A percentile compares a stretch with the other conserved stretches of the same genome.
Conservation (phyloP, 2,113 vertebrate genomes). For the Hydrolagus affinis region DNA sequence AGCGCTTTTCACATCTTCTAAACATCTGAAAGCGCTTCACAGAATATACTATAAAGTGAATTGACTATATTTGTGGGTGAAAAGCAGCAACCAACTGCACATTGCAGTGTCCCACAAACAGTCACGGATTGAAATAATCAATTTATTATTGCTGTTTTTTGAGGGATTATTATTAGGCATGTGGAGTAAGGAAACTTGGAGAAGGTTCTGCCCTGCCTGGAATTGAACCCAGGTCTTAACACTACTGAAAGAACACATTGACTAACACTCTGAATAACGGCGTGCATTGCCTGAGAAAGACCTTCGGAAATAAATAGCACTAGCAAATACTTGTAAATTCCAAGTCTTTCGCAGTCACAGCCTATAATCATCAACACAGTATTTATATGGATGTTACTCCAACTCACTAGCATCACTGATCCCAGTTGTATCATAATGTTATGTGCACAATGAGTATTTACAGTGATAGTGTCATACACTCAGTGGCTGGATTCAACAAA, state of each 20-base stretch:
- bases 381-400: not conserved
- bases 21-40: no score
- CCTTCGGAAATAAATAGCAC: not conserved
- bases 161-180: no score
- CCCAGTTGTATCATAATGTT: not conserved
- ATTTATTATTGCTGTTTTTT: no score
- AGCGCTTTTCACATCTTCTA: no score
- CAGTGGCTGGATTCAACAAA: not conserved
- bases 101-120: no score
- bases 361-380: not conserved
- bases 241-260: not conserved
- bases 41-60: no score
- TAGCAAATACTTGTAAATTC: not conserved
- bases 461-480: not conserved
- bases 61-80: no score
- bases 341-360: not conserved
- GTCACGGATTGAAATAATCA: no score
- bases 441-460: not conserved
- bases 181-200: no score
- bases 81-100: no score
- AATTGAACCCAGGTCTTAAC: not conserved
- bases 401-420: not conserved
- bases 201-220: no score
- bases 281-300: not conserved
- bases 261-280: not conserved